A percentile compares a stretch with the other conserved stretches of the same genome.
These are phyloP conservation scores for Enteromius viviparus DNA, from an alignment of 2,797 vertebrate genomes.

Conservation along the genomic window DNA sequence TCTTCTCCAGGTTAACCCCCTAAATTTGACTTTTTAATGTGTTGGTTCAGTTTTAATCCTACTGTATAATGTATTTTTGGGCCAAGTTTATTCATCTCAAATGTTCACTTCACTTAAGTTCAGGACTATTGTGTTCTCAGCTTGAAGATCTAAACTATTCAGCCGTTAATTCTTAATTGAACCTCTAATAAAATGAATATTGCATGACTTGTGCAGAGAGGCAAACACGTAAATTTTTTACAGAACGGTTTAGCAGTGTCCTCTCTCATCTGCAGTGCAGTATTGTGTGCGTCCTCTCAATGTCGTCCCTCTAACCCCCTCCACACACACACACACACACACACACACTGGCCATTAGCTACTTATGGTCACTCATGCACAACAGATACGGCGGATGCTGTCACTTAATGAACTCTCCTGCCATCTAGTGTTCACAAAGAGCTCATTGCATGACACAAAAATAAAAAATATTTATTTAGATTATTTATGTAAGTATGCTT, in stretches of 20 bases:
- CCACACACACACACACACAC: background rate
- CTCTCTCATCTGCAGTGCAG: constrained; percentile 21
- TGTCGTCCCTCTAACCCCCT: background rate
- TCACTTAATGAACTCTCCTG: constrained; percentile 14
- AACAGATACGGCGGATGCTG: background rate
- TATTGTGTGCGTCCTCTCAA: constrained; percentile 20
- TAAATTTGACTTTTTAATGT: background rate
- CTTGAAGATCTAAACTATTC: constrained; percentile 7
- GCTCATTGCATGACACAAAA: background rate
- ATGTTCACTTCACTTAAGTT: background rate
- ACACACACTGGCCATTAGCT: background rate
- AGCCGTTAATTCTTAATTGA: background rate
- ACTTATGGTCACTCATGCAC: background rate
- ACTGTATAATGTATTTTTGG: background rate
- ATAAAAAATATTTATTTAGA: background rate
- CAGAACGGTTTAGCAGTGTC: background rate
- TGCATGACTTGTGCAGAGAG: background rate
- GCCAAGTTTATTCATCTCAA: background rate
- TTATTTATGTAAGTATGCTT: constrained; percentile 1
- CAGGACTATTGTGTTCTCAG: background rate
- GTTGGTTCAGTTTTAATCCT: background rate
- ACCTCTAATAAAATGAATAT: background rate
- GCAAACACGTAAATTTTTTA: background rate
- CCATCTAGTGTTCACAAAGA: constrained; percentile 41
- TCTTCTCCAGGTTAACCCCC: constrained; percentile 82